These are phyloP conservation scores for Ptychadena robeensis DNA, from an alignment of 2,797 vertebrate genomes.

Conservation along the genomic window DNA sequence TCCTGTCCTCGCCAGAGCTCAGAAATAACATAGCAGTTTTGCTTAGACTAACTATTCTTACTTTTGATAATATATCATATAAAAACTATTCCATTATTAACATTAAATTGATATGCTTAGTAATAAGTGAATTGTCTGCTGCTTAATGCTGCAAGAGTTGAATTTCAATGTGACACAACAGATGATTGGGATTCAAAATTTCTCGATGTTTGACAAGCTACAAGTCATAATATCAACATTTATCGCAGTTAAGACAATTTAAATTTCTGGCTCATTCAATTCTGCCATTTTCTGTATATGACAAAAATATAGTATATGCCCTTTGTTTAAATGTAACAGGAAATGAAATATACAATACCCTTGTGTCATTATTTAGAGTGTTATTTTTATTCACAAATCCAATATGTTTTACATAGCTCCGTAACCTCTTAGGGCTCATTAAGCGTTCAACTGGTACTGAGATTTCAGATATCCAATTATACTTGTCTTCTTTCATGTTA, in stretches of 20 bases:
- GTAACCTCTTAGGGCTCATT: conserved; percentile 55
- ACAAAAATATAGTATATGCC: neutral
- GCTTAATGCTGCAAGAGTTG: neutral
- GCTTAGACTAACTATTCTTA: neutral
- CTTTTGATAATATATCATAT: neutral
- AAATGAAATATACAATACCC: conserved; percentile 20
- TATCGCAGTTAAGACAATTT: neutral
- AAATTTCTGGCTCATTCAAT: neutral
- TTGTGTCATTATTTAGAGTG: conserved; percentile 40
- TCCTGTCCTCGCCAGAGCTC: neutral
- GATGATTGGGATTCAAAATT: neutral
- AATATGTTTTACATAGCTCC: conserved; percentile 47
- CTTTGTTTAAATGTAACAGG: conserved; percentile 28
- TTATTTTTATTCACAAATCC: conserved; percentile 49
- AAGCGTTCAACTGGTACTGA: conserved; percentile 53
- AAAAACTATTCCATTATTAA: neutral
- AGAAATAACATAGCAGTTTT: neutral
- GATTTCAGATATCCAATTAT: conserved; percentile 59
- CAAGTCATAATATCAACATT: neutral
- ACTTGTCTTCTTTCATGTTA: conserved; percentile 47
- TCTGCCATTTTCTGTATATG: neutral
- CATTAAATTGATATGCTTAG: neutral
- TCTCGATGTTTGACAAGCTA: neutral
- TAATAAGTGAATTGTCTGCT: neutral
- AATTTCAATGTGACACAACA: neutral